Evolutionary conservation across 2,113 vertebrate species (phyloP), one percentile per base, ranked within the genome.

Genomic region (Synchiropus splendidus): DNA sequence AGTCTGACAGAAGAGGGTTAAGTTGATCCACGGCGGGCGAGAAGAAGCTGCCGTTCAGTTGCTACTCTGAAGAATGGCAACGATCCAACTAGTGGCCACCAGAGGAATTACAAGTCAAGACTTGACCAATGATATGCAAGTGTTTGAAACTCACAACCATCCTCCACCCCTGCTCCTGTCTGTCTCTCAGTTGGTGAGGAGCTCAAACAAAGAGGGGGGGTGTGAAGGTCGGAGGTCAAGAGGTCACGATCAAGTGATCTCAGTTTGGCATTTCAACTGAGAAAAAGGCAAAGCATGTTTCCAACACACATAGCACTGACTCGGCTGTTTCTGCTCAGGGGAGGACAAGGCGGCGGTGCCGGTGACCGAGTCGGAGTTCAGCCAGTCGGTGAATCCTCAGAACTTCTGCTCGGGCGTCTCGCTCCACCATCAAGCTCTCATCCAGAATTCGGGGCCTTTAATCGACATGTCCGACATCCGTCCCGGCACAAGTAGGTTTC

Each of bases 381-480:
- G 89, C 56, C 94, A 97, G 65, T 92, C 94, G 0, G 94, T 97
- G 67, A 99, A 98, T 64, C 90, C 95, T 0, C 95, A 98, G 81
- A 98, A 93, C 72, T 98, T 98, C 77, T 98, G 95, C 59, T 96
- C 93, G 0, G 94, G 94, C 0, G 95, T 98, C 18, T 97, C 95
- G 0, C 81, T 98, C 67, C 95, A 98, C 15, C 95, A 96, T 54
- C 94, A 94, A 0, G 92, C 92, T 21, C 89, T 98, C 51, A 94
- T 98, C 67, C 95, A 98, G 81, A 98, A 96, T 75, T 89, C 95
- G 0, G 95, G 95, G 12, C 95, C 95, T 39, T 82, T 98, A 71
- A 98, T 98, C 10, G 95, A 98, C 71, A 98, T 98, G 95, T 98
- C 95, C 0, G 95, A 98, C 78, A 97, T 98, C 67, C 89, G 95